Evolutionary conservation across 2,113 vertebrate species (phyloP), one percentile per base, ranked within the genome.

Genomic region (Damaliscus lunatus): DNA sequence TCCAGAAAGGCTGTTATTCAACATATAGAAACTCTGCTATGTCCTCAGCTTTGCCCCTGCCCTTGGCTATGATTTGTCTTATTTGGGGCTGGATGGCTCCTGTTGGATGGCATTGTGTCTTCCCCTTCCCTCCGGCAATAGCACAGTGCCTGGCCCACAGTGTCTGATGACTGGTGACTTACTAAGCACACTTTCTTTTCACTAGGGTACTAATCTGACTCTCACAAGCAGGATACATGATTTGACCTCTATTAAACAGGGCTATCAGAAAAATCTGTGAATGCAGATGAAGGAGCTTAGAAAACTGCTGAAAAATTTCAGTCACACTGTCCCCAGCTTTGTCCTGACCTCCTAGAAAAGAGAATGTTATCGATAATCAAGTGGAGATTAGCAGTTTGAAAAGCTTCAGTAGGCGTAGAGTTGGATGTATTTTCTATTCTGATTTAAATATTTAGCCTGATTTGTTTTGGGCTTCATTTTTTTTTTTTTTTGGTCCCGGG

Each of bases 371-470:
- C 0, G 5, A 97, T 94, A 97, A 94, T 94, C 85, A 97, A 97
- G 91, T 46, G 27, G 48, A 95, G 94, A 96, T 97, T 86, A 92
- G 82, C 74, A 67, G 92, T 97, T 95, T 98, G 84, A 96, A 91
- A 92, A 96, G 33, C 81, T 94, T 57, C 31, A 96, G 88, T 92
- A 95, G 92, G 95, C 48, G 1, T 80, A 81, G 36, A 89, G 60
- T 97, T 96, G 94, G 91, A 90, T 93, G 74, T 91, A 96, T 94
- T 98, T 98, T 97, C 71, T 86, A 93, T 92, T 91, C 77, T 71
- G 95, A 98, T 97, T 98, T 97, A 96, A 98, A 98, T 86, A 97
- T 98, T 97, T 96, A 97, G 98, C 92, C 62, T 97, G 96, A 98
- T 98, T 97, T 98, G 96, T 92, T 98, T 93, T 82, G 91, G 95